Base-by-base conservation (phyloP, 2,888 invertebrate genomes). In the Lutraria lutraria region DNA sequence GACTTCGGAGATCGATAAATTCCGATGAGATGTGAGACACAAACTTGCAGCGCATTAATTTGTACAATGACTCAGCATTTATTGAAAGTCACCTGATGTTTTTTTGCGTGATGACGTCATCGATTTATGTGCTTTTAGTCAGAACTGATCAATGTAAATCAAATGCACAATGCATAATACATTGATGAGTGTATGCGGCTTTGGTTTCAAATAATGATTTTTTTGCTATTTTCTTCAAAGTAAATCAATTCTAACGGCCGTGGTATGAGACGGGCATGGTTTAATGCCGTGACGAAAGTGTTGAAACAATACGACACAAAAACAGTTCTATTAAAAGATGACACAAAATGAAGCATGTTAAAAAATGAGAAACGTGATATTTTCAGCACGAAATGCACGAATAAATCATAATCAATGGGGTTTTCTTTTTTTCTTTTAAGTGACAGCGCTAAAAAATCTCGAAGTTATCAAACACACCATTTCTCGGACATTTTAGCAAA, bases 31-130 rank as follows among this genome's bases (percentile, higher is more conserved):
- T 76, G 76, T 31, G 8, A 34, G 76, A 16, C 25, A 31, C 19
- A 13, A 19, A 76, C 76, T 6, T 34, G 76, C 29, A 34, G 76
- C 31, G 34, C 76, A 34, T 16, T 16, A 76, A 19, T 19, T 34
- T 31, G 13, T 31, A 34, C 34, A 76, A 15, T 76, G 76, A 76
- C 34, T 34, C 76, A 76, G 76, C 76, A 76, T 19, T 76, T 13
- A 31, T 72, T 76, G 1, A 76, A 0, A 25, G 19, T 76, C 76
- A 76, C 76, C 31, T 76, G 76, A 76, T 34, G 43, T 25, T 25
- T 15, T 31, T 29, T 76, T 76, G 76, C 31, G 76, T 31, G 34
- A 76, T 76, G 76, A 76, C 76, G 76, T 76, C 76, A 76, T 76
- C 76, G 31, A 10, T 31, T 76, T 31, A 12, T 34, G 76, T 19